These are phyloP conservation scores for Parambassis ranga DNA, from an alignment of 2,797 vertebrate genomes.

Conservation along the genomic window DNA sequence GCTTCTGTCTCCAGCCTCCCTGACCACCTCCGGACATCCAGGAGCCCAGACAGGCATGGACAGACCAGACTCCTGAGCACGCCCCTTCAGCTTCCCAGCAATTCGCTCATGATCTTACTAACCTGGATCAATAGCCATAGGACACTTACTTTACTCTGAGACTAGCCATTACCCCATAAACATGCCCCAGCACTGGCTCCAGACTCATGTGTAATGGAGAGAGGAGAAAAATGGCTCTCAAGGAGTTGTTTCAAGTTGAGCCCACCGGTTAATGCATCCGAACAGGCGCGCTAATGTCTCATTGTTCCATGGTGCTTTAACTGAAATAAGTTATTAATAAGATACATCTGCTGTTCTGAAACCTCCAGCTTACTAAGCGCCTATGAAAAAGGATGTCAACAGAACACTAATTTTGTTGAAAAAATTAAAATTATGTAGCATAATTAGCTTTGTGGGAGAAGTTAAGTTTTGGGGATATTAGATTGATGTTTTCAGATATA, in stretches of 20 bases:
- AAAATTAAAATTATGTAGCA: constrained; percentile 1
- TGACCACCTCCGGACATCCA: constrained; percentile 71
- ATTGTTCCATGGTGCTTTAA: background rate
- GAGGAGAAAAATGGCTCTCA: constrained; percentile 32
- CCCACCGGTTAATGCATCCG: constrained; percentile 37
- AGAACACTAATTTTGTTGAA: background rate
- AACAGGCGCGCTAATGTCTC: constrained; percentile 29
- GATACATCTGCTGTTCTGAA: background rate
- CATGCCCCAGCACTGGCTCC: constrained; percentile 55
- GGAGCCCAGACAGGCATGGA: constrained; percentile 66
- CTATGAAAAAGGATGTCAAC: background rate
- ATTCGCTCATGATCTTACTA: constrained; percentile 57
- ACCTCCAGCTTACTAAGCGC: background rate
- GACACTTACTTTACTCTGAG: constrained; percentile 64
- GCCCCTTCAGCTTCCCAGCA: constrained; percentile 66
- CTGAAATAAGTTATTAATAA: constrained; percentile 24
- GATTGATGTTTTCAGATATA: too few relatives aligned
- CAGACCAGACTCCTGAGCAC: constrained; percentile 51
- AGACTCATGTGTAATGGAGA: constrained; percentile 53
- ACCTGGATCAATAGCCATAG: constrained; percentile 69
- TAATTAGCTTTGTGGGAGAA: constrained; percentile 2
- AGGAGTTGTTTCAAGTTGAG: constrained; percentile 25
- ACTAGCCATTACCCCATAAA: constrained; percentile 68
- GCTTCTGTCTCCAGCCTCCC: constrained; percentile 53
- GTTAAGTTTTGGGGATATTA: too few relatives aligned